Base-by-base conservation (phyloP, 2,113 vertebrate genomes). In the Crotalus horridus region DNA sequence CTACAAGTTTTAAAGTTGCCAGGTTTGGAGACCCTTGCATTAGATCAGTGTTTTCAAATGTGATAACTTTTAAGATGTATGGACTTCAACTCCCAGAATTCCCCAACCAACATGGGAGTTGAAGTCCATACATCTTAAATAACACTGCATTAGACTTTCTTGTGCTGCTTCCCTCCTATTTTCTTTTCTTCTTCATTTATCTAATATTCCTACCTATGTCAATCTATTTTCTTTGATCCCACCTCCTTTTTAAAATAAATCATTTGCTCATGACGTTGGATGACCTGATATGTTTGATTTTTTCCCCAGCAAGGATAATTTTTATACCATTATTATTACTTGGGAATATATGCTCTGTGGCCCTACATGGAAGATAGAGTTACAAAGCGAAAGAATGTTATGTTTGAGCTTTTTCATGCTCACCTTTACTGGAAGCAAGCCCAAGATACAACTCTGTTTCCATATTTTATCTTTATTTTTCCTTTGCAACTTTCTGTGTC, bases 291-390 rank as follows among this genome's bases (percentile, higher is more conserved):
- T 21, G 74, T 0, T 48, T 56, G 89, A 81, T 46, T 93, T 3
- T 87, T 53, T 17, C 3, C 1, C 92, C 94, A 51, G 81, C 90
- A 51, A 43, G 81, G 39, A 89, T 92, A 88, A 81, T 94, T 64
- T 86, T 17, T 90, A 74, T 94, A n/a, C 74, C 58, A 94, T 92
- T 58, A 26, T 87, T 90, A 87, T 0, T 69, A 56, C 20, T 94
- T 87, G 86, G 86, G 23, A 51, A 53, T 6, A 29, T 53, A 29
- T 15, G 23, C 48, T n/a, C 6, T 1, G 2, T 74, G n/a, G 15
- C n/a, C 74, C 15, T 10, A 39, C 33, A 61, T 29, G 1, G 33
- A 89, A 61, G 29, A 56, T 46, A 69, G 48, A 29, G 23, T 7
- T 17, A 15, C 56, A 46, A 46, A 61, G 56, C 46, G 56, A 21